These are phyloP conservation scores for Diplodus sargus DNA, from an alignment of 2,797 vertebrate species.

Conservation along the genomic window DNA sequence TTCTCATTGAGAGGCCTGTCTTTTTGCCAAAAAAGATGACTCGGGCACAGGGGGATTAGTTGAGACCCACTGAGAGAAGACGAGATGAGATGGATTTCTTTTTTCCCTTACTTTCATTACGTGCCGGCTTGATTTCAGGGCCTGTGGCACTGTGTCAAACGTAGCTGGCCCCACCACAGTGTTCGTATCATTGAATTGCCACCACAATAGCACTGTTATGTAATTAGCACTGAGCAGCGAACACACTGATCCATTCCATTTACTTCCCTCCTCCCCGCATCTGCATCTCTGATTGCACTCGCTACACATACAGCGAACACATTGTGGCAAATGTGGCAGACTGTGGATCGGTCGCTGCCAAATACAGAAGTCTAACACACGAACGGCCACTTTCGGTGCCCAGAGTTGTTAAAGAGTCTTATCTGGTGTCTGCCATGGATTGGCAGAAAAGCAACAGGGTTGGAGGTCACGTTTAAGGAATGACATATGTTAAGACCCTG, in stretches of 20 bases:
- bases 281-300: conserved; percentile 45
- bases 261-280: conserved; percentile 52
- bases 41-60: conserved; percentile 49
- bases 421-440: conserved; percentile 62
- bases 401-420: conserved; percentile 44
- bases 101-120: conserved; percentile 50
- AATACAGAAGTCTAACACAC: conserved; percentile 41
- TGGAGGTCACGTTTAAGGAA: conserved; percentile 74
- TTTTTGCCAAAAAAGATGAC: conserved; percentile 43
- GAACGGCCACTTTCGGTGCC: conserved; percentile 34
- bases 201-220: conserved; percentile 64
- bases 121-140: conserved; percentile 57
- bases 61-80: conserved; percentile 42
- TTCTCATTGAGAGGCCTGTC: conserved; percentile 38
- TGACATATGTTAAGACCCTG: conserved; percentile 16
- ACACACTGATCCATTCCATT: conserved; percentile 65
- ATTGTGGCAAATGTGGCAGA: conserved; percentile 54
- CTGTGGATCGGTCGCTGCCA: conserved; percentile 19
- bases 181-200: conserved; percentile 60
- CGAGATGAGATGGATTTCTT: conserved; percentile 56
- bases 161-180: conserved; percentile 45
- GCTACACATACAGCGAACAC: conserved; percentile 40
- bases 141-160: conserved; percentile 60
- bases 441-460: conserved; percentile 42
- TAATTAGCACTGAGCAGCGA: conserved; percentile 70